Evolutionary conservation across 2,113 vertebrate species (phyloP), one percentile per base, ranked within the genome.

Genomic region (Notiomystis cincta): DNA sequence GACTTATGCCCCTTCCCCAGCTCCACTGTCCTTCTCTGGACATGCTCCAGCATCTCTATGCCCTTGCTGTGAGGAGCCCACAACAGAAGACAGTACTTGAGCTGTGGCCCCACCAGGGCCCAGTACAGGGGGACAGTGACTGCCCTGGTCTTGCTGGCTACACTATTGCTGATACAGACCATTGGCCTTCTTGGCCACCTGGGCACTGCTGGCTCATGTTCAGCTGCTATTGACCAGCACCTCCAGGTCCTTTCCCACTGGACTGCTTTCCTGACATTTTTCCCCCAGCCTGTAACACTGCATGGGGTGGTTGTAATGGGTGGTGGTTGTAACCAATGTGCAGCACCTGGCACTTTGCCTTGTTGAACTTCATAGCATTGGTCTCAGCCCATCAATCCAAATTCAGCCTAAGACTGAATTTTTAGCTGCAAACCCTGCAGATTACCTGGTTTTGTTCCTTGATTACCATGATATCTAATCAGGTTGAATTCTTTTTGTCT

Each of bases 41-140:
- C 15, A 7, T 1, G 3, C 15, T 33, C 15, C 38, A 60, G 28
- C 33, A 33, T 1, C 37, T 51, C 9, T 0, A 2, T 27, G n/a
- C 38, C 40, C 40, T 64, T 56, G 33, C 40, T 17, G 16, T 25
- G 22, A n/a, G 23, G 9, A 22, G 5, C 18, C 38, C 38, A 54
- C 7, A 79, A 40, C 24, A 62, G 65, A 11, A 1, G 20, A 62
- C 47, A 40, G 30, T 2, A 14, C 8, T 6, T 14, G n/a, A 54
- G 9, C 13, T 16, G 54, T 40, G 30, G 48, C 40, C 21, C 42
- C 48, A 56, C 13, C 40, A 7, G 7, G 40, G 24, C 24, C 40
- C 24, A 47, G 2, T 9, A 14, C 40, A 21, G 45, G 28, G 40
- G n/a, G 27, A n/a, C n/a, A 87, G 17, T 30, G 38, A 21, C 30